Percentiles rank a stretch among this genome's conserved stretches.
Conservation (phyloP, 1,140 invertebrate genomes). For the Hycleus phaleratus region DNA sequence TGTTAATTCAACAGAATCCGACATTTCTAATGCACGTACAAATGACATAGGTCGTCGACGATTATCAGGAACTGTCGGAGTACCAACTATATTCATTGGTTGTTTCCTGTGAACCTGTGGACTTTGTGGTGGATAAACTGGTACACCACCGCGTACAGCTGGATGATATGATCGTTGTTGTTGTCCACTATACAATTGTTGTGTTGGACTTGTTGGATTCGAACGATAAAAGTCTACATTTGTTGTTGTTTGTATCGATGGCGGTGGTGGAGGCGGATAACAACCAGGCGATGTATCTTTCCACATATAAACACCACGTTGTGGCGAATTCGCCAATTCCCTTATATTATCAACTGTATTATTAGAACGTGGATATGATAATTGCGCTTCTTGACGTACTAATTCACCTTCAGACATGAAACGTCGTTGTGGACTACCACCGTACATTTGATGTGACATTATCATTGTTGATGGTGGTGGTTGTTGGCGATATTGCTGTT, state of each 20-base stretch:
- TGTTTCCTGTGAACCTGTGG: constrained; percentile 52
- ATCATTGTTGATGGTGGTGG: constrained; percentile 37
- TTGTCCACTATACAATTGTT: constrained; percentile 35
- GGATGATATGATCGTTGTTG: constrained; percentile 51
- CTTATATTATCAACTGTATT: constrained; percentile 59
- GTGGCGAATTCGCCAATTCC: constrained; percentile 75
- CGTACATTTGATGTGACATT: constrained; percentile 33
- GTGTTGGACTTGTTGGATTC: constrained; percentile 70
- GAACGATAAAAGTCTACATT: constrained; percentile 45
- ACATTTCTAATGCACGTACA: constrained; percentile 87
- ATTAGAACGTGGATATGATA: constrained; percentile 49
- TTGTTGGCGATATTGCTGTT: constrained; percentile 2
- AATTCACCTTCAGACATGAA: constrained; percentile 81
- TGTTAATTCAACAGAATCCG: constrained; percentile 71
- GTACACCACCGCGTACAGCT: constrained; percentile 54
- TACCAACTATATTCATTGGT: constrained; percentile 26
- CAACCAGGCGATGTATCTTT: constrained; percentile 60
- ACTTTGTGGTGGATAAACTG: constrained; percentile 60
- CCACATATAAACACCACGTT: constrained; percentile 76
- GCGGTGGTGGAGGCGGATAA: constrained; percentile 23
- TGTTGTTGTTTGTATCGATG: constrained; percentile 21
- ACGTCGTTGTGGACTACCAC: constrained; percentile 66
- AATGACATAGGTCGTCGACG: constrained; percentile 80
- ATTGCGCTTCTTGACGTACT: constrained; percentile 56
- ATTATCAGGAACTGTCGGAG: constrained; percentile 32